Base-by-base conservation (phyloP, 1,140 invertebrate genomes). In the Danaus melanippus region DNA sequence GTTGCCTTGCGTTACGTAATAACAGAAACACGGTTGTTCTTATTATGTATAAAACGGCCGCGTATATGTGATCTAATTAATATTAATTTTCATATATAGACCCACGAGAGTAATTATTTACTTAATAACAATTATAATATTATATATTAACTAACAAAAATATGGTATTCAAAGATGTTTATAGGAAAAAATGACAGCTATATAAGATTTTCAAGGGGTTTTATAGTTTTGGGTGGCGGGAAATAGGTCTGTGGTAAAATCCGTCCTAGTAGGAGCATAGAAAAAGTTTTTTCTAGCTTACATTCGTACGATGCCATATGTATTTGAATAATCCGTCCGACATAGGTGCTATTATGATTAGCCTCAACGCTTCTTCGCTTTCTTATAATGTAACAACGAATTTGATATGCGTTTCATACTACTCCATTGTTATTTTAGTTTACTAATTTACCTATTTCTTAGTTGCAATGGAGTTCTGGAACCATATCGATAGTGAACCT, bases 391-490 rank as follows among this genome's bases (percentile, higher is more conserved):
- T 74, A 74, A 79, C 75, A 80, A 83, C 75, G 74, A 83, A 75
- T 71, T 72, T 69, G 82, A 69, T 81, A 74, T 77, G 53, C 58
- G 83, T 86, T 86, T 86, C 80, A 86, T 86, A 84, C 64, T 82
- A 80, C 74, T 66, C 75, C 83, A 86, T 86, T 86, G 80, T 58
- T 54, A 8, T 65, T 69, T 69, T 67, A 64, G 64, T 71, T 69
- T 44, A 67, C 70, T 73, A 55, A 52, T 64, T 70, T 69, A 78
- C 63, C 42, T 82, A 72, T 75, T 69, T 72, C 71, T 62, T 69
- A 66, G 52, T 62, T 47, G 32, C 74, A 86, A 86, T 86, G 83
- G 80, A 72, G 80, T 81, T 86, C 83, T 86, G 83, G 83, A 86
- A 86, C 83, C 59, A 74, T 79, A 82, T 78, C 80, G 67, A 65